These are phyloP conservation scores for Oreochromis niloticus DNA, from an alignment of 2,113 vertebrate species.

Conservation along the genomic window DNA sequence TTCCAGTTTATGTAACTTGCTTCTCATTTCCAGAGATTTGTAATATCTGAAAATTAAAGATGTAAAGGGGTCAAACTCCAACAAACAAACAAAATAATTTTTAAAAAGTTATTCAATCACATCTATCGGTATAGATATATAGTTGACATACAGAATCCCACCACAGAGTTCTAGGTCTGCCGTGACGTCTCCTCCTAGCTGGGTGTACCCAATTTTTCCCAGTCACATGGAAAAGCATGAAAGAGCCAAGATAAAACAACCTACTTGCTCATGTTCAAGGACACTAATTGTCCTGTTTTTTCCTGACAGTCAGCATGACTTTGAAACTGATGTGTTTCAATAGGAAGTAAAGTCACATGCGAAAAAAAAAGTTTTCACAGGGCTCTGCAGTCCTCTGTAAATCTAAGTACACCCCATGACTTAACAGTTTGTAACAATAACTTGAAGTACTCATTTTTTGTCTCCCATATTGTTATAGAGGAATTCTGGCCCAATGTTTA, in stretches of 20 bases:
- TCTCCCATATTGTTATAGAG: neutral
- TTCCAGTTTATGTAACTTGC: neutral
- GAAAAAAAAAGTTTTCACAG: neutral
- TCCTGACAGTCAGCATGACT: neutral
- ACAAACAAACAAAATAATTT: neutral
- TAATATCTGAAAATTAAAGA: neutral
- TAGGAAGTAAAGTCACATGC: neutral
- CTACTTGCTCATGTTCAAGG: neutral
- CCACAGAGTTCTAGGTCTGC: neutral
- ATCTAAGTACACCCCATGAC: neutral
- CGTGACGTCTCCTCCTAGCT: neutral
- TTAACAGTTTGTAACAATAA: neutral
- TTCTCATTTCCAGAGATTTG: neutral
- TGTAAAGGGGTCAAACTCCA: rapidly evolving
- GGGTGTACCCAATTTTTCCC: neutral
- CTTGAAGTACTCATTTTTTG: neutral
- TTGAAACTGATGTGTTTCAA: neutral
- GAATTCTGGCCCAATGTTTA: neutral
- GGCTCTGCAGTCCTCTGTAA: neutral
- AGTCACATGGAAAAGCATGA: neutral
- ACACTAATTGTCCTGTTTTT: neutral
- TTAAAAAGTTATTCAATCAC: neutral
- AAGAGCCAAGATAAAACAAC: neutral
- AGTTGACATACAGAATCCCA: neutral
- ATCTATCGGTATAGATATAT: neutral